Evolutionary conservation across 23 tunicate species (phyloP), one percentile per base, ranked within the genome.

Genomic region (Clavelina lepadiformis): DNA sequence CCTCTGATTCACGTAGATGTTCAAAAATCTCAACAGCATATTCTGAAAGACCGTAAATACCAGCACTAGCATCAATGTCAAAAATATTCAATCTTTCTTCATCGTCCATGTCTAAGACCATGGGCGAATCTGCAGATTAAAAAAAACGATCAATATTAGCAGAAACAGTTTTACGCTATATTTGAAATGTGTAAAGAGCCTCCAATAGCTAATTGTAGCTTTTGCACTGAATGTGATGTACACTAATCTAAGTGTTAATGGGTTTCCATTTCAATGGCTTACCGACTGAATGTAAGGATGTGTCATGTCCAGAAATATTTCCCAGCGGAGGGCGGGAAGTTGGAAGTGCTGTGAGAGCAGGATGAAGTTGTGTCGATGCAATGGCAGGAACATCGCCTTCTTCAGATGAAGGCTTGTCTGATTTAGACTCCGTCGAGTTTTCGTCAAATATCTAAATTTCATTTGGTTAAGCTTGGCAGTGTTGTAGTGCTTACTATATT

Each of bases 51-150:
- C 82, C 96, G 34, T 35, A 77, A 25, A 72, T 33, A 3, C 76
- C 68, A 18, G 83, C 65, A 19, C 71, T 77, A 23, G 56, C 69
- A 30, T 86, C 95, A 19, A 77, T 86, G 58, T 86, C 80, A 32
- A 66, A 71, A n/a, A 82, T 74, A 26, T 65, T 82, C 22, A 69
- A 26, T 20, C 86, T 32, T 54, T 67, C 79, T 31, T 77, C 79
- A 22, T 72, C 74, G 15, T 85, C 63, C 0, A 60, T 44, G 46
- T 86, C 95, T 64, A 86, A 53, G 2, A 86, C 72, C 85, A 78
- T 77, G 22, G 85, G 95, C 27, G 95, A 86, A 41, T 86, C 95
- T 86, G 44, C n/a, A n/a, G n/a, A n/a, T n/a, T n/a, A n/a, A n/a
- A n/a, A n/a, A n/a, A n/a, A n/a, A n/a, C n/a, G n/a, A n/a, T n/a